Percentiles rank a stretch among this genome's conserved stretches.
These are phyloP conservation scores for Drosophila ezoana DNA, from an alignment of 2,888 invertebrate genomes.

Conservation along the genomic window DNA sequence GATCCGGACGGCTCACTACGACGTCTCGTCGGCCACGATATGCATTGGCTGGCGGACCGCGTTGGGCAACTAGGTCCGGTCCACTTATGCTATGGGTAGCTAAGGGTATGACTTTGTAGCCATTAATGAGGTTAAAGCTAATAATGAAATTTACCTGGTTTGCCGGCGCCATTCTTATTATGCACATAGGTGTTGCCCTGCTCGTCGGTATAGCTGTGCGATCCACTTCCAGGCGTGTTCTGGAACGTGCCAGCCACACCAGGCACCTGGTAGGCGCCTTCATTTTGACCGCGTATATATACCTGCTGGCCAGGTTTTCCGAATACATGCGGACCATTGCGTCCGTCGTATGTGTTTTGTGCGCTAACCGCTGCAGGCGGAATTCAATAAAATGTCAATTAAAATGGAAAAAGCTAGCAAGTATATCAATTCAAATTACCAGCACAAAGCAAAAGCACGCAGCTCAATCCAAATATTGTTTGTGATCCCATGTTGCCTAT, in stretches of 20 bases:
- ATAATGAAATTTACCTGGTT: conserved; percentile 20
- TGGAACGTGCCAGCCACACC: conserved; percentile 58
- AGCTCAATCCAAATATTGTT: conserved; percentile 31
- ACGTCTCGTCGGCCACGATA: conserved; percentile 4
- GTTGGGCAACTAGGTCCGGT: conserved; percentile 33
- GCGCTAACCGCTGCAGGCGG: conserved; percentile 29
- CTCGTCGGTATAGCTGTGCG: conserved; percentile 50
- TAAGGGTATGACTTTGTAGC: neutral
- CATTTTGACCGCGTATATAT: conserved; percentile 61
- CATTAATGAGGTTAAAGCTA: neutral
- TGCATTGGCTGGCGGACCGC: conserved; percentile 12
- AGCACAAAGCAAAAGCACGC: conserved; percentile 34
- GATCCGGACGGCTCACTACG: conserved; percentile 1
- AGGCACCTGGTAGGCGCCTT: conserved; percentile 57
- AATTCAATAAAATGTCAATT: neutral
- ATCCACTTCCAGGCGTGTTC: conserved; percentile 18
- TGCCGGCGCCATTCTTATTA: conserved; percentile 18
- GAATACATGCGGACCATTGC: conserved; percentile 53
- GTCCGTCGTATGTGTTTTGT: conserved; percentile 57
- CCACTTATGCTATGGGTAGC: conserved; percentile 51
- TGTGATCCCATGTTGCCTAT: conserved; percentile 34
- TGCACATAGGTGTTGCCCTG: conserved; percentile 50
- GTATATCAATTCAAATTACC: conserved; percentile 22
- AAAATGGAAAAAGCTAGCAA: neutral
- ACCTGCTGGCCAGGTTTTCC: conserved; percentile 56